Evolutionary conservation across 2,113 vertebrate species (phyloP).

Genomic region (Monopterus albus): DNA sequence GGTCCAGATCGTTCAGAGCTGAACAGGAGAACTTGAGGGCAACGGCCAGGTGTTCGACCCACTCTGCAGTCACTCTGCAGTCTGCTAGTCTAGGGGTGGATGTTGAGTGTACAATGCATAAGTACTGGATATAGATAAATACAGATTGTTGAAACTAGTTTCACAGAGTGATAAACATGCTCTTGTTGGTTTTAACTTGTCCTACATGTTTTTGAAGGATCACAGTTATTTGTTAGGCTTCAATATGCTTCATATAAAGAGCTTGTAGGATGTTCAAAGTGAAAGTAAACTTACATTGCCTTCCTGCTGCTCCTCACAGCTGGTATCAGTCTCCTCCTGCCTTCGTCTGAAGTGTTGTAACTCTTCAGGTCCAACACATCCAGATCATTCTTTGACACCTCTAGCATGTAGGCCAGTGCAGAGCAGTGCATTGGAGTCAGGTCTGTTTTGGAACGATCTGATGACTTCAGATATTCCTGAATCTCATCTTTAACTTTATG

Average conservation of each 20-base stretch:
- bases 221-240: too few relatives aligned
- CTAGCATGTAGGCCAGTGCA: slow-evolving; percentile 67
- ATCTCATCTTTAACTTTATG: slow-evolving; percentile 65
- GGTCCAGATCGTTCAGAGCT: slow-evolving; percentile 56
- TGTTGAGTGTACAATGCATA: background rate
- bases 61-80: slow-evolving; percentile 61
- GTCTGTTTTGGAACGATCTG: background rate
- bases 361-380: slow-evolving; percentile 56
- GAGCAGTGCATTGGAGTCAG: slow-evolving; percentile 66
- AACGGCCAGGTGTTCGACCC: slow-evolving; percentile 39
- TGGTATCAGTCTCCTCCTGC: slow-evolving; percentile 63
- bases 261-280: too few relatives aligned
- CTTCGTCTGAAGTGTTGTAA: slow-evolving; percentile 63
- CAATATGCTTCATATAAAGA: too few relatives aligned
- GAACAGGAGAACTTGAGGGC: slow-evolving; percentile 46
- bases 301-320: slow-evolving; percentile 67
- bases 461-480: slow-evolving; percentile 43
- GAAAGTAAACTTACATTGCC: slow-evolving; percentile 54
- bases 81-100: slow-evolving; percentile 53
- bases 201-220: too few relatives aligned
- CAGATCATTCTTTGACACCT: slow-evolving; percentile 41
- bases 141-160: too few relatives aligned
- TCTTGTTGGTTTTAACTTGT: too few relatives aligned
- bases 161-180: too few relatives aligned
- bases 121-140: too few relatives aligned